A percentile compares a stretch with the other conserved stretches of the same genome.
Conservation (phyloP, 2,797 vertebrate genomes). For the Bucorvus abyssinicus region DNA sequence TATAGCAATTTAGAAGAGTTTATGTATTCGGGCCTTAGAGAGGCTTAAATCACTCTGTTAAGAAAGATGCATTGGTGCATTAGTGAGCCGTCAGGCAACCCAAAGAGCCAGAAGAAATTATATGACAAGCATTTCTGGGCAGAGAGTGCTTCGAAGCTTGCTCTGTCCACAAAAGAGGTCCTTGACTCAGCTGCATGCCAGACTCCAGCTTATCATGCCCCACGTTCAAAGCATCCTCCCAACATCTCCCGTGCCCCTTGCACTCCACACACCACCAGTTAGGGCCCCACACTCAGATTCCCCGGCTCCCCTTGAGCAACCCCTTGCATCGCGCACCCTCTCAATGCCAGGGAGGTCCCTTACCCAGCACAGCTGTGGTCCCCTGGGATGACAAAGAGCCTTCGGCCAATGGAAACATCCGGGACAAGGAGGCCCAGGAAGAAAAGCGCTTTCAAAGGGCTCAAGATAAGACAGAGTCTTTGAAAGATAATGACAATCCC, state of each 20-base stretch:
- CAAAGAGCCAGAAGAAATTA: neutral
- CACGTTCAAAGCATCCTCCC: neutral
- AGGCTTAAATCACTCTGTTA: conserved; percentile 15
- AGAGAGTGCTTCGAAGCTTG: neutral
- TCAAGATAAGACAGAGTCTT: neutral
- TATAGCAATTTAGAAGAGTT: conserved; percentile 48
- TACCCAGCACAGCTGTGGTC: neutral
- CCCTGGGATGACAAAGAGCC: neutral
- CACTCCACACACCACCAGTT: fast-evolving
- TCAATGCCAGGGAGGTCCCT: neutral
- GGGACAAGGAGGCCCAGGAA: neutral
- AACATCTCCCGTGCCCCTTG: neutral
- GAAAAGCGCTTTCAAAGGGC: neutral
- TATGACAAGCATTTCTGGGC: neutral
- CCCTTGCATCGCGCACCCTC: neutral
- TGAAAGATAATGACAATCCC: neutral
- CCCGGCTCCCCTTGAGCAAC: neutral
- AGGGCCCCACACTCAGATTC: neutral
- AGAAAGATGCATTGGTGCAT: neutral
- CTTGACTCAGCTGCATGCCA: neutral
- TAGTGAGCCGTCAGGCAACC: neutral
- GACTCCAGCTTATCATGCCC: neutral
- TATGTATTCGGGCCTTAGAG: conserved; percentile 31
- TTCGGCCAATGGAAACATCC: neutral
- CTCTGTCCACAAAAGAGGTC: neutral